Evolutionary conservation across 1,140 invertebrate genomes (phyloP).

Genomic region (Penaeus vannamei): DNA sequence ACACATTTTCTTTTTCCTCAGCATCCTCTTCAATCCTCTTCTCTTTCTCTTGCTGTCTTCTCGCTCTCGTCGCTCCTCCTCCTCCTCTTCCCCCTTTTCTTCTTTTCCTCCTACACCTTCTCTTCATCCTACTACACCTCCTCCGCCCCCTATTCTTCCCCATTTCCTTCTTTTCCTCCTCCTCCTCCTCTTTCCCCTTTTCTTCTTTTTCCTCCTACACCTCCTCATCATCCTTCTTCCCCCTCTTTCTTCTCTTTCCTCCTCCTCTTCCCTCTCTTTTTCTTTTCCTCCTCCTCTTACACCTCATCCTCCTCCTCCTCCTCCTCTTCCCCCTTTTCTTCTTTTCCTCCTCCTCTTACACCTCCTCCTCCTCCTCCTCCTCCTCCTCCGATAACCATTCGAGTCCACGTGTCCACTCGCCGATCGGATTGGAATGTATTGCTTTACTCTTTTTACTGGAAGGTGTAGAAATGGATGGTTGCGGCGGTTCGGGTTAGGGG

Average conservation of each 20-base stretch:
- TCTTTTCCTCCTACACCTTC: background rate
- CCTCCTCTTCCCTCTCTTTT: background rate
- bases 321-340: background rate
- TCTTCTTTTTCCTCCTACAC: constrained; percentile 14
- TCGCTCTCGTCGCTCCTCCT: too few species aligned
- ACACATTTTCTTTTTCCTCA: too few species aligned
- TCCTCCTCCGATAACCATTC: constrained; percentile 55
- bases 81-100: too few species aligned
- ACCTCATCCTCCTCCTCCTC: background rate
- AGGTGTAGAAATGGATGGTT: constrained; percentile 60
- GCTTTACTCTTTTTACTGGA: constrained; percentile 49
- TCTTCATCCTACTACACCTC: background rate
- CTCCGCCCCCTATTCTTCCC: background rate
- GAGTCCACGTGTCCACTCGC: constrained; percentile 53
- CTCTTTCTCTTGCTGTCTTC: too few species aligned
- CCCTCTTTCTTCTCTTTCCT: background rate
- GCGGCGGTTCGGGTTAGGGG: constrained; percentile 38
- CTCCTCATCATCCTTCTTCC: background rate
- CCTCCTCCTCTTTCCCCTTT: background rate
- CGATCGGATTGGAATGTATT: constrained; percentile 61
- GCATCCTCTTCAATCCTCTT: too few species aligned
- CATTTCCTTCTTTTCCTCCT: background rate
- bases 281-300: background rate
- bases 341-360: constrained; percentile 8
- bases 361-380: constrained; percentile 13